phyloP scores from a whole-genome alignment of 2,113 vertebrate species.

The Aptenodytes forsteri region DNA sequence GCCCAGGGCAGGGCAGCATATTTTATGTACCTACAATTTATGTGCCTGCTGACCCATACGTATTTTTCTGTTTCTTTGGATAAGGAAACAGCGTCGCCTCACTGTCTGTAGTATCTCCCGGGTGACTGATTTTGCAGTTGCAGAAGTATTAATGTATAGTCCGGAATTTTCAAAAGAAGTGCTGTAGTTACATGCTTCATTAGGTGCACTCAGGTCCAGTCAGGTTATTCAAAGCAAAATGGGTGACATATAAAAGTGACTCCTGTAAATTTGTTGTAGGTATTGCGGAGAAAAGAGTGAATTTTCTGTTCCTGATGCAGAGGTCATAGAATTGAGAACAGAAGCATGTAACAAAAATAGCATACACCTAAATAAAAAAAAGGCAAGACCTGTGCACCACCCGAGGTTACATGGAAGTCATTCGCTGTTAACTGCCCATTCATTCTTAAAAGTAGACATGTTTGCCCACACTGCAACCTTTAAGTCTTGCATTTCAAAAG shows the following conservation, averaged over 20 bases:
- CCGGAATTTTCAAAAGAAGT: background rate
- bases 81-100: background rate
- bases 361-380: background rate
- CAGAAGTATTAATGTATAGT: background rate
- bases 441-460: background rate
- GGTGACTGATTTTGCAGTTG: too few species aligned
- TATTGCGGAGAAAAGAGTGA: background rate
- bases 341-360: background rate
- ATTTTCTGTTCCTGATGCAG: background rate
- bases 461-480: fast-evolving
- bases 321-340: background rate
- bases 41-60: background rate
- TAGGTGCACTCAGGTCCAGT: background rate
- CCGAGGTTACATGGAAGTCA: background rate
- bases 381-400: background rate
- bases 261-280: background rate
- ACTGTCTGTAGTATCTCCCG: background rate
- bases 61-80: background rate
- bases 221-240: background rate
- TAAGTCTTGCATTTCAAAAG: background rate
- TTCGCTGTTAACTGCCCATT: background rate
- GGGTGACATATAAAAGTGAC: background rate
- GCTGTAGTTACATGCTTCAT: fast-evolving
- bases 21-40: background rate
- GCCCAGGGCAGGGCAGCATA: too few species aligned